Evolutionary conservation across 1,140 invertebrate genomes (phyloP), one percentile per base, ranked within the genome.

Genomic region (Sminthurides bifidus): DNA sequence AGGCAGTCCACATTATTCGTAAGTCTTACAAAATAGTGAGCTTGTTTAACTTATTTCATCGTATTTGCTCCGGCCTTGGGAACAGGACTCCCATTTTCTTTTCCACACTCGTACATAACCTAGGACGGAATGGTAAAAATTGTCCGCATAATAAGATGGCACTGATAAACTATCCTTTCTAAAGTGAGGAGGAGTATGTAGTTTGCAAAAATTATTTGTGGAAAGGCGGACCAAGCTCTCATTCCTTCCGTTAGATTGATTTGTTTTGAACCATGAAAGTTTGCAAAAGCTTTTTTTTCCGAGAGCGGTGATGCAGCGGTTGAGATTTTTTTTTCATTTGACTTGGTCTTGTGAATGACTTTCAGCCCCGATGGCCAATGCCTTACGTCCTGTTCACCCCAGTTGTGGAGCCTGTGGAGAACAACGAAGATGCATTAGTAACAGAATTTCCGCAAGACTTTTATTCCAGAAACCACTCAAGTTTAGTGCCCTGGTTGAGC

Each of bases 301-400:
- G 6, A 44, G 12, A 12, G 17, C 14, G 14, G 14, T 15, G 14
- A 15, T 8, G 17, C 14, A 44, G 23, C 19, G 12, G 19, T 35
- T 38, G 21, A 51, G 23, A 19, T 15, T 15, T 10, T 6, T 4
- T 15, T 51, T 35, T 21, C 26, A 5, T 10, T 35, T 35, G 14
- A 5, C 4, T 8, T 29, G 51, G 51, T 40, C 6, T 52, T 21
- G 31, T 4, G 15, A 26, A n/a, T n/a, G n/a, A n/a, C n/a, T 37
- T 17, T 21, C 17, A 43, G 41, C 41, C 41, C 10, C n/a, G 24
- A 21, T 43, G 41, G 41, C 58, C 58, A n/a, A 45, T 50, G 31
- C 58, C 58, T 2, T 17, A 43, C 4, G 41, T 38, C 15, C 17
- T 60, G 19, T 60, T 60, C 38, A 17, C 58, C n/a, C 58, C 58